These are phyloP conservation scores for Diplodus puntazzo DNA, from an alignment of 2,797 vertebrate species.

Conservation along the genomic window DNA sequence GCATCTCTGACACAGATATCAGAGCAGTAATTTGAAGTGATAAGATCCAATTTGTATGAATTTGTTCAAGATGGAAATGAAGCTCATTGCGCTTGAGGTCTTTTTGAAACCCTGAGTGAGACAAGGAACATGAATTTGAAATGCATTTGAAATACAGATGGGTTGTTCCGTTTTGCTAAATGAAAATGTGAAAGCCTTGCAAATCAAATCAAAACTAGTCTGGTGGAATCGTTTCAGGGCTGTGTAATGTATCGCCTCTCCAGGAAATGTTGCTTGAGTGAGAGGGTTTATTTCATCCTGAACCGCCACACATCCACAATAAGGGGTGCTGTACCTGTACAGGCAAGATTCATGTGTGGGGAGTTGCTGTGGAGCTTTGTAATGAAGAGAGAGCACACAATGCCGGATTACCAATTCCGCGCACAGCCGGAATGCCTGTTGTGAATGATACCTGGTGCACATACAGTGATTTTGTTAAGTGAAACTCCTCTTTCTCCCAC, in stretches of 20 bases:
- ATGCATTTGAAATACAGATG: constrained; percentile 67
- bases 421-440: constrained; percentile 48
- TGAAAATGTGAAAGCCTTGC: constrained; percentile 64
- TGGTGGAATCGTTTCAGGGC: constrained; percentile 37
- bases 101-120: constrained; percentile 61
- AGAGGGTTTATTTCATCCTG: constrained; percentile 41
- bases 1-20: constrained; percentile 60
- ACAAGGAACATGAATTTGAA: constrained; percentile 57
- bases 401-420: constrained; percentile 62
- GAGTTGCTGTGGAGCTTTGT: constrained; percentile 41
- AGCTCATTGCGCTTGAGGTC: constrained; percentile 70
- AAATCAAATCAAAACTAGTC: constrained; percentile 60
- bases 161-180: constrained; percentile 52
- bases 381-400: constrained; percentile 46
- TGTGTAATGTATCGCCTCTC: constrained; percentile 34
- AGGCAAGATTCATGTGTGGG: constrained; percentile 10
- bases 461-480: constrained; percentile 64
- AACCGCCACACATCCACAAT: constrained; percentile 12
- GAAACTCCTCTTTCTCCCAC: constrained; percentile 56
- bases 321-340: constrained; percentile 4
- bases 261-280: constrained; percentile 34
- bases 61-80: constrained; percentile 73
- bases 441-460: constrained; percentile 66
- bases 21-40: constrained; percentile 65
- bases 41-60: constrained; percentile 74